Evolutionary conservation across 2,797 vertebrate species (phyloP).

Genomic region (Cynopterus sphinx): DNA sequence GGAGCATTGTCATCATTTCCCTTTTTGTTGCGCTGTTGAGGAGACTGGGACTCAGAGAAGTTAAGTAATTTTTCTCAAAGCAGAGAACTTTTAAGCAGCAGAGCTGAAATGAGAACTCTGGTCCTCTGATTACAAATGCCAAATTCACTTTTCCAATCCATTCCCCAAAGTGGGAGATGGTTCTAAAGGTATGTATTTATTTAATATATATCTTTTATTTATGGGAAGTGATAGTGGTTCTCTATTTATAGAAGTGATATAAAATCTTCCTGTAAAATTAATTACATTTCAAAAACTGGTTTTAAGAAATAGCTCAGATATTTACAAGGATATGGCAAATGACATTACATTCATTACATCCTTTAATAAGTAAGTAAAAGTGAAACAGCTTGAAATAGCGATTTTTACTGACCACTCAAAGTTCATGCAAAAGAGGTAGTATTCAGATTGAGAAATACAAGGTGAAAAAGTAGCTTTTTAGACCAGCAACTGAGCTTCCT

Average conservation of each 20-base stretch:
- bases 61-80: neutral
- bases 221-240: neutral
- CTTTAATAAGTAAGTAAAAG: conserved; percentile 25
- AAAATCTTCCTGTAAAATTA: conserved; percentile 50
- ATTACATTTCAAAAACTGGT: conserved; percentile 31
- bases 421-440: conserved; percentile 6
- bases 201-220: conserved; percentile 20
- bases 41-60: neutral
- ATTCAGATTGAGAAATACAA: neutral
- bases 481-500: neutral
- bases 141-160: neutral
- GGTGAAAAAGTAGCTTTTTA: neutral
- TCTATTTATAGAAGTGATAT: neutral
- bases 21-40: neutral
- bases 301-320: neutral
- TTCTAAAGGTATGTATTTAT: conserved; percentile 25
- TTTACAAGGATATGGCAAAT: neutral
- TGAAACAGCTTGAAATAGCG: conserved; percentile 13
- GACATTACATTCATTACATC: neutral
- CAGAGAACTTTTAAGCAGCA: neutral
- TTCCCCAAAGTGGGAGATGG: neutral
- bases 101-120: neutral
- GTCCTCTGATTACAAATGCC: neutral
- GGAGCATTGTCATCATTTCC: neutral
- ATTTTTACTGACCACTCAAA: neutral